Evolutionary conservation across 2,888 invertebrate species (phyloP).

Genomic region (Clostera curtula): DNA sequence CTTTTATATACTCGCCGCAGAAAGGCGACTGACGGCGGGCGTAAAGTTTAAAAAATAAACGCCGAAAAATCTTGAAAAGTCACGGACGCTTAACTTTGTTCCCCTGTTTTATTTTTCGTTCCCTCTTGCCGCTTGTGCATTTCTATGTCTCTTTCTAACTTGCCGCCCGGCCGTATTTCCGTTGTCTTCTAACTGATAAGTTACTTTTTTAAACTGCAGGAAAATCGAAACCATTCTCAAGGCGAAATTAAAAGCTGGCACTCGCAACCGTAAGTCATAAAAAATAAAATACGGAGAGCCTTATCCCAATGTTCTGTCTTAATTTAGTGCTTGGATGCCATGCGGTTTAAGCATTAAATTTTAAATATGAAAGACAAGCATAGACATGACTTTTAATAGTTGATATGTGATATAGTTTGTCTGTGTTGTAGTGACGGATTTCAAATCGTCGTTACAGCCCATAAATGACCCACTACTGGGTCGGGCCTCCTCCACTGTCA

Average conservation of each 20-base stretch:
- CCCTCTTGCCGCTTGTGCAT: conserved; percentile 63
- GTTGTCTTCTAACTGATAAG: conserved; percentile 66
- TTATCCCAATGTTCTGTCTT: conserved; percentile 45
- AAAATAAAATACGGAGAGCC: conserved; percentile 59
- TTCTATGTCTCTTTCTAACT: conserved; percentile 35
- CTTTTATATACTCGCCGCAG: conserved; percentile 55
- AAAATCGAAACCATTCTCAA: conserved; percentile 67
- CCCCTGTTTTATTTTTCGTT: conserved; percentile 72
- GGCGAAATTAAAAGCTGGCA: conserved; percentile 69
- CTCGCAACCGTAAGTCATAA: conserved; percentile 68
- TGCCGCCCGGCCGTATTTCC: conserved; percentile 30
- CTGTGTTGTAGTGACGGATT: no score
- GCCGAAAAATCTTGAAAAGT: conserved; percentile 73
- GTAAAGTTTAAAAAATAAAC: conserved; percentile 72
- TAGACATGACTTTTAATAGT: no score
- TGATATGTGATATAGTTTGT: no score
- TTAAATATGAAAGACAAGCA: no score
- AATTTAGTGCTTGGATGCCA: conserved; percentile 27
- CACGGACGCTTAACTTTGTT: conserved; percentile 76
- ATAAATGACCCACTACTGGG: no score
- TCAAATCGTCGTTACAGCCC: no score
- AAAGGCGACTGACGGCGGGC: conserved; percentile 37
- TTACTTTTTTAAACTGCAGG: conserved; percentile 71
- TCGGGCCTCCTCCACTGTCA: no score
- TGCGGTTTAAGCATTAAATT: no score